Evolutionary conservation across 2,888 invertebrate species (phyloP).

Genomic region (Emmelina monodactyla): DNA sequence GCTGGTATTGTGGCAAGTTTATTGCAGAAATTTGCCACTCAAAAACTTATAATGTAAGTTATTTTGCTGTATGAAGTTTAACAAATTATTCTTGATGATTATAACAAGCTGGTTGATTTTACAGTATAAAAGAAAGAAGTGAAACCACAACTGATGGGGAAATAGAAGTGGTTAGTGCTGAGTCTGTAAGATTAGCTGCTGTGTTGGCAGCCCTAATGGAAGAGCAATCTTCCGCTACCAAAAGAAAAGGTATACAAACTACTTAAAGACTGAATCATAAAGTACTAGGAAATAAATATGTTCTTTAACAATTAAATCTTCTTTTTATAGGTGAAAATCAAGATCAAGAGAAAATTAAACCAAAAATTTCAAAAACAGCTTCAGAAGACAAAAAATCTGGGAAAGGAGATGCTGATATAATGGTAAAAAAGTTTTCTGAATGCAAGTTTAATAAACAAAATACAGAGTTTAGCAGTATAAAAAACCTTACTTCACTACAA

Average conservation of each 20-base stretch:
- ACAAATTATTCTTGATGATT: too few species aligned
- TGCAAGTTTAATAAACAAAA: too few species aligned
- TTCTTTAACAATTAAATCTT: constrained; percentile 1
- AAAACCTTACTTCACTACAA: too few species aligned
- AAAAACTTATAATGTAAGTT: constrained; percentile 54
- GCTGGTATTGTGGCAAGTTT: constrained; percentile 48
- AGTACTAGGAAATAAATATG: not conserved
- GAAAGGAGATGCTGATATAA: constrained; percentile 72
- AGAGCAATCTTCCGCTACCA: constrained; percentile 34
- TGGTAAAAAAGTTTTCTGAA: constrained; percentile 62
- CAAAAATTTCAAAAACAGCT: constrained; percentile 49
- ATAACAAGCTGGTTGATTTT: too few species aligned
- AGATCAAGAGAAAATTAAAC: constrained; percentile 34
- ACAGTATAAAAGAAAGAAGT: constrained; percentile 41
- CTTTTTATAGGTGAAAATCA: constrained; percentile 32
- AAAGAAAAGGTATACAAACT: constrained; percentile 48
- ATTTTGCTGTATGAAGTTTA: too few species aligned
- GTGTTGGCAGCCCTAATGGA: constrained; percentile 51
- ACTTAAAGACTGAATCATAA: not conserved
- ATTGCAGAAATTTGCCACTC: constrained; percentile 56
- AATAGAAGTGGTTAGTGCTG: constrained; percentile 48
- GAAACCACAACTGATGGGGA: constrained; percentile 43
- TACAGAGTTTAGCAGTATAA: too few species aligned
- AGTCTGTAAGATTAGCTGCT: constrained; percentile 45
- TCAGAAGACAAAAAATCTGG: constrained; percentile 66